Evolutionary conservation across 2,888 invertebrate genomes (phyloP).

Genomic region (Philopedon plagiatum): DNA sequence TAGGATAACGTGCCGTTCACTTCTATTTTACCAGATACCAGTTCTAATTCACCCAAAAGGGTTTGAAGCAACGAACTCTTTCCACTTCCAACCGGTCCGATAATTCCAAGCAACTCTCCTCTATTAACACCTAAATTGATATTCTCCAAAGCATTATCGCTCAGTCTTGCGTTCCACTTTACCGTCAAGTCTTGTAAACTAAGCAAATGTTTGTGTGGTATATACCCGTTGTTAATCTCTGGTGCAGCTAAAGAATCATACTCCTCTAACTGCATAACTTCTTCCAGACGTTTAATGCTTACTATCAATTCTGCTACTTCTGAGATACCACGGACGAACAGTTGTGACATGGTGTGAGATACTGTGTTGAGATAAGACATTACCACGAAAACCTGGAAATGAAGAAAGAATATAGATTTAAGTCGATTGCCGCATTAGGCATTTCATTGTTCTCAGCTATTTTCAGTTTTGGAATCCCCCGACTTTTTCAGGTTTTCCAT

Average conservation of each 20-base stretch:
- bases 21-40: constrained; percentile 74
- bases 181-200: constrained; percentile 61
- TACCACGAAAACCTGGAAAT: constrained; percentile 70
- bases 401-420: no score
- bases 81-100: constrained; percentile 75
- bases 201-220: constrained; percentile 56
- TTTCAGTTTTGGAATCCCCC: no score
- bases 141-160: constrained; percentile 63
- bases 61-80: constrained; percentile 81
- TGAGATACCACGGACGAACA: constrained; percentile 71
- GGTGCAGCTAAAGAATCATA: constrained; percentile 46
- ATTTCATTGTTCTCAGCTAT: no score
- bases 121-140: constrained; percentile 60
- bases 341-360: constrained; percentile 72
- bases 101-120: constrained; percentile 70
- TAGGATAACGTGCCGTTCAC: constrained; percentile 80
- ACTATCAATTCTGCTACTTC: constrained; percentile 69
- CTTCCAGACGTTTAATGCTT: constrained; percentile 67
- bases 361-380: constrained; percentile 72
- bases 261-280: constrained; percentile 66
- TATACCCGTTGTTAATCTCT: constrained; percentile 43
- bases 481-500: no score
- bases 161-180: constrained; percentile 63
- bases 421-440: no score
- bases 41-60: constrained; percentile 77